Percentiles rank a stretch among this genome's conserved stretches.
phyloP scores from a whole-genome alignment of 2,113 vertebrate genomes.

The Ramphastos sulfuratus region DNA sequence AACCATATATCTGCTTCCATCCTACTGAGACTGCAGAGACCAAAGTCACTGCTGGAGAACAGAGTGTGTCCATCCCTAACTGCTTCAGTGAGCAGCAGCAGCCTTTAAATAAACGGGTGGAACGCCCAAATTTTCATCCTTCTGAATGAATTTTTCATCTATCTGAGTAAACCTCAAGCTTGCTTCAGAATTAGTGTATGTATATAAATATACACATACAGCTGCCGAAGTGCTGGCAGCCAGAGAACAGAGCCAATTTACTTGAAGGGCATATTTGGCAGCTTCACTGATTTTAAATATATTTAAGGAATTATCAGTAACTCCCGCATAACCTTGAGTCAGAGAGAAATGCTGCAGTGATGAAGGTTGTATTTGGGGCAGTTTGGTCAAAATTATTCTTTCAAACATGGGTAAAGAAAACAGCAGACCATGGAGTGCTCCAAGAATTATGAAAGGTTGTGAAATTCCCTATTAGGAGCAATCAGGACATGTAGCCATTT shows the following conservation, averaged over 20 bases:
- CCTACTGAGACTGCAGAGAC: background rate
- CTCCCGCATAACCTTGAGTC: background rate
- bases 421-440: background rate
- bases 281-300: background rate
- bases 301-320: background rate
- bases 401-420: background rate
- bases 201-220: background rate
- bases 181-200: background rate
- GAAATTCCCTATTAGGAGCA: background rate
- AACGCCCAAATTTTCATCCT: background rate
- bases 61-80: background rate
- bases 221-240: background rate
- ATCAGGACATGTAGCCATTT: background rate
- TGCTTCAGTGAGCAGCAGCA: background rate
- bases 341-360: background rate
- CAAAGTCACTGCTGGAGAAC: fast-evolving
- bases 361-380: background rate
- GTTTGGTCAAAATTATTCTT: background rate
- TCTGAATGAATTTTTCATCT: background rate
- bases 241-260: background rate
- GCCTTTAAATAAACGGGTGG: background rate
- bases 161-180: background rate
- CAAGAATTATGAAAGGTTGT: background rate
- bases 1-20: background rate
- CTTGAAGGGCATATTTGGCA: background rate